phyloP scores from a whole-genome alignment of 2,888 invertebrate species.

The Chrysotoxum bicinctum region DNA sequence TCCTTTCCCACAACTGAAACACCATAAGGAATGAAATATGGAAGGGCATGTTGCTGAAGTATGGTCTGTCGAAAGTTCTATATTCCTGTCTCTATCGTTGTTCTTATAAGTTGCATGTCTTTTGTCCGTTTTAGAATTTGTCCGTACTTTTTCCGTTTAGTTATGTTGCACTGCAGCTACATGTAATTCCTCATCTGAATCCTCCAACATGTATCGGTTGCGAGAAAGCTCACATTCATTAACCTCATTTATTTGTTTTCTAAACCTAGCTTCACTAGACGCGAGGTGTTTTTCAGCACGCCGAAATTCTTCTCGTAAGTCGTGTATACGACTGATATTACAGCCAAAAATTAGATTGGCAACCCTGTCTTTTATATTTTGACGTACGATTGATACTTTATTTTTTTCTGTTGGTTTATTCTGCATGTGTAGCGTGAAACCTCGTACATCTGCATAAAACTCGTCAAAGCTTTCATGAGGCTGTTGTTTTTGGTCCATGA shows the following conservation, averaged over 20 bases:
- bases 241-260: too few relatives aligned
- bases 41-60: neutral
- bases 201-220: too few relatives aligned
- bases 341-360: neutral
- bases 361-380: neutral
- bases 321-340: neutral
- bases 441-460: neutral
- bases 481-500: neutral
- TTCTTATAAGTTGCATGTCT: too few relatives aligned
- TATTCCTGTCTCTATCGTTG: too few relatives aligned
- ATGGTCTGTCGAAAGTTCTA: too few relatives aligned
- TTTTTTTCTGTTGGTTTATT: neutral
- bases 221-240: too few relatives aligned
- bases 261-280: too few relatives aligned
- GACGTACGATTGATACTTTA: neutral
- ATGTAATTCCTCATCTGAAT: too few relatives aligned
- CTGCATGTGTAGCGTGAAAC: neutral
- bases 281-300: too few relatives aligned
- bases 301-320: neutral
- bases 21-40: neutral
- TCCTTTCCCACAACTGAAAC: constrained; percentile 1
- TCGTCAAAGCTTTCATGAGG: neutral
- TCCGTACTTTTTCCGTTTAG: too few relatives aligned
- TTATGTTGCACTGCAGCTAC: too few relatives aligned
- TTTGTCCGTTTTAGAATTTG: too few relatives aligned